Evolutionary conservation across 37 sponge, comb jelly and placozoan species (phyloP), one percentile per base, ranked within the genome.

Genomic region (Lycopodina hypogea): DNA sequence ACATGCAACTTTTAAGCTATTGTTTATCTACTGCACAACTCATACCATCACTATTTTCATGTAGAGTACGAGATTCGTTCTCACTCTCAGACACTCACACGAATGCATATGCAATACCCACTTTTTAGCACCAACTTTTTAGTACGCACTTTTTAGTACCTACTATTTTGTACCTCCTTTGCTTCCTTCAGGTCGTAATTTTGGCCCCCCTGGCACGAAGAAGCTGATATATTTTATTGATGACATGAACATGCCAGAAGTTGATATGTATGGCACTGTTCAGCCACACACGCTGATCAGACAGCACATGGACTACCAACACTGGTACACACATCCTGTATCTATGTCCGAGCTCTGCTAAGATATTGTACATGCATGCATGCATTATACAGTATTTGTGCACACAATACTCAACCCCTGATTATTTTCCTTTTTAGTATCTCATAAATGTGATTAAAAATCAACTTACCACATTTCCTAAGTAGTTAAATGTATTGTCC

Each of bases 191-290:
- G 85, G 87, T 53, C 81, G 96, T 36, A 98, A 95, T 82, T 98
- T 83, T 76, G 99, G 99, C 42, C 99, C 99, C 18, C 99, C 99
- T 57, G 99, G 99, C 18, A 89, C 86, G 59, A 98, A 98, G 86
- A 90, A 86, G 39, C 88, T 98, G 22, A 86, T 98, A 60, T 98
- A 98, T 83, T 98, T 95, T 81, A 95, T 98, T 82, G 99, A 98
- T 77, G 99, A 98, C 73, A 93, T 98, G 92, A 98, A 98, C 80
- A 98, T 98, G 99, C 99, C 99, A 2, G 92, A 84, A 71, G 99
- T 93, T 58, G 99, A 98, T 60, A 82, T 87, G 37, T 98, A 98
- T 74, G 99, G 99, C 33, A 98, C 99, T 56, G 99, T 98, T 14
- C 90, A 90, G 68, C 99, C 99, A 0, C 99, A 98, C 78, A 98